Evolutionary conservation across 2,888 invertebrate species (phyloP).

Genomic region (Meghimatium bilineatum): DNA sequence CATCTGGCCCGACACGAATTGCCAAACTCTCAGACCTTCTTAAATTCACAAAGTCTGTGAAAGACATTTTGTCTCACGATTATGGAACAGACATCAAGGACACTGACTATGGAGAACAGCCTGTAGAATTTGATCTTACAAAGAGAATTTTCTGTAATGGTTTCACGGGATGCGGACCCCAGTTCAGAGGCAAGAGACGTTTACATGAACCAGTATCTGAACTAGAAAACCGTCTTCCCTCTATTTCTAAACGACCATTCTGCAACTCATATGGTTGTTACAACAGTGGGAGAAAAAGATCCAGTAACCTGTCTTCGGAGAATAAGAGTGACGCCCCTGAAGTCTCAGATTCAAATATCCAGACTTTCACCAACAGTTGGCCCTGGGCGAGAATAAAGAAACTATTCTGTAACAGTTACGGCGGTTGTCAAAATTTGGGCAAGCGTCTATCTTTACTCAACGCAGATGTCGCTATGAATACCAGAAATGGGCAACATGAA

Average conservation of each 20-base stretch:
- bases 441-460: constrained; percentile 36
- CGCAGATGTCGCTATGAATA: background rate
- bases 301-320: background rate
- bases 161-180: constrained; percentile 56
- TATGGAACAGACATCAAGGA: background rate
- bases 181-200: constrained; percentile 49
- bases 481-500: background rate
- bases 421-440: constrained; percentile 52
- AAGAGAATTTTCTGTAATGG: constrained; percentile 58
- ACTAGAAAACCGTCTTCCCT: constrained; percentile 12
- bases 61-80: background rate
- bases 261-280: constrained; percentile 67
- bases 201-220: constrained; percentile 33
- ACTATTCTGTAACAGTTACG: constrained; percentile 55
- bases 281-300: constrained; percentile 54
- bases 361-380: background rate
- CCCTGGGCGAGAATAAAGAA: constrained; percentile 37
- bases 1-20: background rate
- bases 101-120: background rate
- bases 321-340: background rate
- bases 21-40: constrained; percentile 16
- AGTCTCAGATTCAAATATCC: background rate
- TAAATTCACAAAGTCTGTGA: background rate
- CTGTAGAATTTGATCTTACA: no score
- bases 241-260: constrained; percentile 60